Evolutionary conservation across 1,140 invertebrate species (phyloP).

Genomic region (Archivesica marissinica): DNA sequence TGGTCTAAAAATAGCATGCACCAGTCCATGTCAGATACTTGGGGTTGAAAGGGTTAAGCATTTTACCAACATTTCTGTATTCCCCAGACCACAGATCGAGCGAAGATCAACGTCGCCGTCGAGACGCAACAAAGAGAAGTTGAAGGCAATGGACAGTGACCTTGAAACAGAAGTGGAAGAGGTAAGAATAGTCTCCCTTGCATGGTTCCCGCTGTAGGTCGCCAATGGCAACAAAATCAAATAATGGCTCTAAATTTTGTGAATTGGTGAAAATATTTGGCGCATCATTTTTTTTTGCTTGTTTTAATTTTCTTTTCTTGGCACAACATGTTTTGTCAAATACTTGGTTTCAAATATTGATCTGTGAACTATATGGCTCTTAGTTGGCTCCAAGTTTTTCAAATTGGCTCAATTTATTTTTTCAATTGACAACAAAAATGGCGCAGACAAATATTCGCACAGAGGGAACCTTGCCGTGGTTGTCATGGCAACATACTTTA

Average conservation of each 20-base stretch:
- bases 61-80: too few relatives aligned
- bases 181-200: constrained; percentile 39
- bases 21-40: too few relatives aligned
- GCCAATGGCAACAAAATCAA: too few relatives aligned
- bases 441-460: too few relatives aligned
- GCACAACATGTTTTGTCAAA: background rate
- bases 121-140: constrained; percentile 52
- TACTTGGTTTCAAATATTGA: background rate
- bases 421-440: too few relatives aligned
- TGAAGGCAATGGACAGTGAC: constrained; percentile 58
- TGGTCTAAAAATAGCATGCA: too few relatives aligned
- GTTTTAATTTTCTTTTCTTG: background rate
- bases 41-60: too few relatives aligned
- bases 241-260: too few relatives aligned
- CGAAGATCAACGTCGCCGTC: constrained; percentile 26
- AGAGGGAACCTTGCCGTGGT: too few relatives aligned
- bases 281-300: background rate
- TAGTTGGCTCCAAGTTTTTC: too few relatives aligned
- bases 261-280: background rate
- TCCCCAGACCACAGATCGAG: constrained; percentile 43
- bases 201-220: background rate
- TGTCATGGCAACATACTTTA: too few relatives aligned
- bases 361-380: background rate
- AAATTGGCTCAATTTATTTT: too few relatives aligned
- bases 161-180: constrained; percentile 62